These are phyloP conservation scores for Melieria picta DNA, from an alignment of 2,888 invertebrate species.

Conservation along the genomic window DNA sequence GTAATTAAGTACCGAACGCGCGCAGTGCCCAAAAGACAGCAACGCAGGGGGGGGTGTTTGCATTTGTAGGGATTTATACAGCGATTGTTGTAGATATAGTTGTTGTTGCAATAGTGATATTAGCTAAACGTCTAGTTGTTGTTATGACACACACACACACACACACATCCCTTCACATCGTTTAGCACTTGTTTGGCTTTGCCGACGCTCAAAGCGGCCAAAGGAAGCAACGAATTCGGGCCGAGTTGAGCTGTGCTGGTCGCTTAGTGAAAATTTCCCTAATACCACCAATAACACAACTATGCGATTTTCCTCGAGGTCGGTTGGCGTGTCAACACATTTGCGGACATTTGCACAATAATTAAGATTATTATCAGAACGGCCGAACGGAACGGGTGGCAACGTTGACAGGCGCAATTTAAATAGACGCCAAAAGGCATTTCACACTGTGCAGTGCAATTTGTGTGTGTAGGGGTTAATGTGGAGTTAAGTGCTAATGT, in stretches of 20 bases:
- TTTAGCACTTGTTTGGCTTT: slow-evolving; percentile 21
- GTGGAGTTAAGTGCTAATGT: background rate
- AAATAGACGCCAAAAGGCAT: slow-evolving; percentile 32
- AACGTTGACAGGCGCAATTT: slow-evolving; percentile 12
- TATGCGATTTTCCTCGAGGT: slow-evolving; percentile 11
- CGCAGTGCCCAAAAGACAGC: background rate
- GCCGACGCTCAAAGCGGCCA: background rate
- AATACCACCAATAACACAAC: background rate
- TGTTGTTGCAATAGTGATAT: slow-evolving; percentile 4
- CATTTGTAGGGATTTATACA: slow-evolving; percentile 35
- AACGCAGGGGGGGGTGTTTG: slow-evolving; percentile 1
- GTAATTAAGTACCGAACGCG: slow-evolving; percentile 40
- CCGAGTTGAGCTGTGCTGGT: background rate
- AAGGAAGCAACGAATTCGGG: background rate
- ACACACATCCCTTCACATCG: background rate
- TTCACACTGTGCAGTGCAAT: slow-evolving; percentile 5
- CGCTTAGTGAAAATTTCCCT: background rate
- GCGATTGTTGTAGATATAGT: slow-evolving; percentile 15
- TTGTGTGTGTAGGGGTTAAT: background rate
- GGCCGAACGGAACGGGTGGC: background rate
- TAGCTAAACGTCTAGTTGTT: background rate
- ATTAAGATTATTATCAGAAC: slow-evolving; percentile 26
- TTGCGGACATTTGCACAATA: slow-evolving; percentile 26
- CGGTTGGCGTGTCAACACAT: slow-evolving; percentile 24
- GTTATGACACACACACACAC: slow-evolving; percentile 3